Evolutionary conservation across 2,888 invertebrate genomes (phyloP), one percentile per base, ranked within the genome.

Genomic region (Aromia moschata): DNA sequence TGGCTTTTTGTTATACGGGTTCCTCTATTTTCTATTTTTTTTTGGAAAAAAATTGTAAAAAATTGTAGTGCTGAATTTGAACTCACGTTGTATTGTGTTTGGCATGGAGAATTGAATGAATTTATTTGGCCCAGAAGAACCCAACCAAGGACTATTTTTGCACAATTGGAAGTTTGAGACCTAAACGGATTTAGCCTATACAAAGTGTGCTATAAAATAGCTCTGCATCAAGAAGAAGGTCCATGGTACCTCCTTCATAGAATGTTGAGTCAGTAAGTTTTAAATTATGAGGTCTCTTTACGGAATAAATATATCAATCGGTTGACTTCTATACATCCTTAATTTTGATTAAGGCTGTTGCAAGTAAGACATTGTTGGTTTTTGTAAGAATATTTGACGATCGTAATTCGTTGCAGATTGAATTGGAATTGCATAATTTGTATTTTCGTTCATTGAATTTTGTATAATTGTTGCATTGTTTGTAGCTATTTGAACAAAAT

Each of bases 11-110:
- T 25, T 25, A 5, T 1, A 4, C 10, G 2, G 20, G 4, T 12
- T 56, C 56, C 11, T 60, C 60, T 4, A 60, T 17, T 37, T 56
- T 44, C 60, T 51, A 58, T 2, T 44, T 40, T 36, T 45, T 52
- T 3, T n/a, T n/a, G n/a, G 16, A 17, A 45, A 53, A 16, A 36
- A 54, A 31, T n/a, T 58, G 15, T 10, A n/a, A n/a, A n/a, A n/a
- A n/a, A n/a, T n/a, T 45, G 37, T 15, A 56, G 11, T 1, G 10
- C 15, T 15, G 20, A 2, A 11, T 38, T 17, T 18, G 16, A 41
- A 12, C 33, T 30, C 12, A 44, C 16, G 46, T 31, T 45, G 15
- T 31, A 45, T 4, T 30, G 12, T 1, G 15, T 45, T 11, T 1
- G 2, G 3, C 1, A 10, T 5, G 25, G 4, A 12, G 7, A 12